A percentile compares a stretch with the other conserved stretches of the same genome.
Evolutionary conservation across 2,113 vertebrate genomes (phyloP).

Genomic region (Rhagologus leucostigma): DNA sequence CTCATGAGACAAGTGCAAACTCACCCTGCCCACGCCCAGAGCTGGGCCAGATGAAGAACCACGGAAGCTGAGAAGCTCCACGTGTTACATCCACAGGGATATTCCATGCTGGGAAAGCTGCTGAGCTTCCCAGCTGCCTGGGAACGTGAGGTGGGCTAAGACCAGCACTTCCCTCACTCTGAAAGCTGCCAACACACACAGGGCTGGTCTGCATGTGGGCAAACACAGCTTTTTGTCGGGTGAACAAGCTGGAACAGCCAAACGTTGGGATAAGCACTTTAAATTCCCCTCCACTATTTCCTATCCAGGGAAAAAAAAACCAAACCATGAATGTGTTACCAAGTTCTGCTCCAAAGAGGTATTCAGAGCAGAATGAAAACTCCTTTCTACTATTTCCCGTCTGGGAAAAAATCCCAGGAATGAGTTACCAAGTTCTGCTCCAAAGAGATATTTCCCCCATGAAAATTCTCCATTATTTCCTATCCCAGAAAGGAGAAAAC

Average conservation of each 20-base stretch:
- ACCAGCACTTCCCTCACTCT: not conserved
- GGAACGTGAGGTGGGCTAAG: not conserved
- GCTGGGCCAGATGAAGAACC: not conserved
- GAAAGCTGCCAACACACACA: not conserved
- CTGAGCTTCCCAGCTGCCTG: not conserved
- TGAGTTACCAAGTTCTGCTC: not conserved
- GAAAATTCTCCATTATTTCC: not conserved
- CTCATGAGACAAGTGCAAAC: not conserved
- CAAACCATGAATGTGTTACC: not conserved
- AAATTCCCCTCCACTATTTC: not conserved
- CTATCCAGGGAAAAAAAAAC: not conserved
- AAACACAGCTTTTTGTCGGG: not conserved
- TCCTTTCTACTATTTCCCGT: not conserved
- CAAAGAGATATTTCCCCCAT: too few relatives aligned
- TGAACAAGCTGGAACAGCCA: not conserved
- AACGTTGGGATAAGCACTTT: fast-evolving
- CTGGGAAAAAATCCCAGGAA: not conserved
- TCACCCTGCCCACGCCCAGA: not conserved
- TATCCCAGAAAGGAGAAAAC: not conserved
- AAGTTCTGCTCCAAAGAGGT: not conserved
- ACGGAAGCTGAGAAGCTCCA: not conserved
- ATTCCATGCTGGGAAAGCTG: not conserved
- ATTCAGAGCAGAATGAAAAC: not conserved
- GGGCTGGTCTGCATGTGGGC: not conserved
- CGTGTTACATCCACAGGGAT: fast-evolving